phyloP scores from a whole-genome alignment of 2,888 invertebrate species.

The Habrosyne pyritoides region DNA sequence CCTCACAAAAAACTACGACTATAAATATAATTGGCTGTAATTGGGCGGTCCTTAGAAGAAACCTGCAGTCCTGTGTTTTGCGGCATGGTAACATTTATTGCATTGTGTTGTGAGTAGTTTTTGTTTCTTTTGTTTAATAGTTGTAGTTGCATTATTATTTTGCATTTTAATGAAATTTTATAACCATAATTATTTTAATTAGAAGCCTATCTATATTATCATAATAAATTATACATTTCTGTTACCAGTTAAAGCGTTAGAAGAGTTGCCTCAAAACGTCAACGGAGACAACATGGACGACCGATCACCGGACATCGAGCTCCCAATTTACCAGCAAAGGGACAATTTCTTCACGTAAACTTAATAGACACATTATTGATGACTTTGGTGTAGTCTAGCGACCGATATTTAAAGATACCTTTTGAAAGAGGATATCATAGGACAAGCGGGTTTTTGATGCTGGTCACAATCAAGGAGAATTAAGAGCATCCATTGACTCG shows the following conservation, averaged over 20 bases:
- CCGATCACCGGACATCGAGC: slow-evolving; percentile 89
- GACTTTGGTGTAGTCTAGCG: not conserved
- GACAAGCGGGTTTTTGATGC: not conserved
- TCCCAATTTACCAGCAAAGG: slow-evolving; percentile 93
- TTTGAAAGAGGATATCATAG: too few species aligned
- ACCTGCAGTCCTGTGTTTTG: slow-evolving; percentile 58
- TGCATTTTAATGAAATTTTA: slow-evolving; percentile 40
- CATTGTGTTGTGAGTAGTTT: slow-evolving; percentile 81
- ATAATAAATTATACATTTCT: slow-evolving; percentile 15
- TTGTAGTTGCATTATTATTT: slow-evolving; percentile 48
- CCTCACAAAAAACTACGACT: slow-evolving; percentile 25
- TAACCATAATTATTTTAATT: slow-evolving; percentile 27
- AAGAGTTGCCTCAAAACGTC: slow-evolving; percentile 85
- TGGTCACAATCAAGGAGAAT: not conserved
- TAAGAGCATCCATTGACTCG: slow-evolving; percentile 12
- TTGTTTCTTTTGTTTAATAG: slow-evolving; percentile 37
- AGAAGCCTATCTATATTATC: not conserved
- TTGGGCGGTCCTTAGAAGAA: slow-evolving; percentile 66
- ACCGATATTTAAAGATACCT: not conserved
- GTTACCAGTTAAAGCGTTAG: slow-evolving; percentile 89
- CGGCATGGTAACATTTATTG: slow-evolving; percentile 80
- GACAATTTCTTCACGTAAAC: slow-evolving; percentile 90
- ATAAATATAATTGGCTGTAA: slow-evolving; percentile 53
- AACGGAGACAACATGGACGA: slow-evolving; percentile 87
- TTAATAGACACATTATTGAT: not conserved